phyloP scores from a whole-genome alignment of 2,797 vertebrate genomes.

The Danio choprae region DNA sequence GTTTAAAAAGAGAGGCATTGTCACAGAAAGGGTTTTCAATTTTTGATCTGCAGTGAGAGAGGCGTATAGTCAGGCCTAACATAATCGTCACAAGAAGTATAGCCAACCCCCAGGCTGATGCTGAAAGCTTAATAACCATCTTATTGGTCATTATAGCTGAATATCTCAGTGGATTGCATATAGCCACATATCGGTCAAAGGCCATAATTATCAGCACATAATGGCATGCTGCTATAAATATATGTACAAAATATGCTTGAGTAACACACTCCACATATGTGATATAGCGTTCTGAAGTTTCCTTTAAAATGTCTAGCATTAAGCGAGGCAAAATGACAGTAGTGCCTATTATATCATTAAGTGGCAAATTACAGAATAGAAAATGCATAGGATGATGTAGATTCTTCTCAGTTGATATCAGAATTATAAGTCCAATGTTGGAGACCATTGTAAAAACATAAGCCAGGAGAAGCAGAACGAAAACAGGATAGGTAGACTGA shows the following conservation, averaged over 20 bases:
- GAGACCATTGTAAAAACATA: constrained; percentile 55
- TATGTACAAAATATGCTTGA: constrained; percentile 34
- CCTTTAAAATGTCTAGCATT: constrained; percentile 22
- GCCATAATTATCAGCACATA: constrained; percentile 79
- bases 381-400: constrained; percentile 40
- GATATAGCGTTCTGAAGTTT: constrained; percentile 14
- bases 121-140: constrained; percentile 66
- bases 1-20: constrained; percentile 81
- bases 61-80: constrained; percentile 67
- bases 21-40: constrained; percentile 81
- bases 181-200: constrained; percentile 77
- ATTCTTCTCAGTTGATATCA: constrained; percentile 43
- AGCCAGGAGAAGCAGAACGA: constrained; percentile 11
- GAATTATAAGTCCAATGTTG: constrained; percentile 55
- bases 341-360: constrained; percentile 17
- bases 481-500: constrained; percentile 8
- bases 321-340: constrained; percentile 26
- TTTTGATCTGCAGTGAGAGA: constrained; percentile 73
- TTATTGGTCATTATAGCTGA: constrained; percentile 64
- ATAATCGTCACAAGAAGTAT: constrained; percentile 69
- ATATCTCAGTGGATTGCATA: constrained; percentile 74
- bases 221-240: constrained; percentile 63
- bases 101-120: constrained; percentile 51
- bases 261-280: constrained; percentile 14
- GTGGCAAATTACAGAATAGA: constrained; percentile 32